Evolutionary conservation across 1,140 invertebrate genomes (phyloP).

Genomic region (Leptinotarsa defecta): DNA sequence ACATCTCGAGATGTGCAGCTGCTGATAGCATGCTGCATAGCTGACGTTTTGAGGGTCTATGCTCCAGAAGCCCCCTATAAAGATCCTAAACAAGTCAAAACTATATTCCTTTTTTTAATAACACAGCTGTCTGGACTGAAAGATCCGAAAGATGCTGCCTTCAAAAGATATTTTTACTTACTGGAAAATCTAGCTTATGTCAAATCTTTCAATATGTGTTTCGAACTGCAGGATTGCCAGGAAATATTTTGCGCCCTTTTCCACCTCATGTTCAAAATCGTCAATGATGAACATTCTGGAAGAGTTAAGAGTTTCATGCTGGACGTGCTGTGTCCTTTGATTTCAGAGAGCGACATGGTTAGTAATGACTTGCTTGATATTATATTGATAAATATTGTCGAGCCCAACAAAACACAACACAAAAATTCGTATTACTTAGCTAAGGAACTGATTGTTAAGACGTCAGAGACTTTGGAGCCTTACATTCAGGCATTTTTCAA

Average conservation of each 20-base stretch:
- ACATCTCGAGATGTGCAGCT: slow-evolving; percentile 91
- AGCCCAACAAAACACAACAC: slow-evolving; percentile 90
- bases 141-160: slow-evolving; percentile 96
- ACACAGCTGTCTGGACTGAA: slow-evolving; percentile 91
- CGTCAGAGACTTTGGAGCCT: slow-evolving; percentile 87
- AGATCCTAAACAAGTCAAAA: slow-evolving; percentile 90
- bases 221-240: slow-evolving; percentile 95
- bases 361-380: slow-evolving; percentile 93
- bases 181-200: slow-evolving; percentile 96
- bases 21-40: slow-evolving; percentile 94
- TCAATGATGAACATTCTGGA: slow-evolving; percentile 93
- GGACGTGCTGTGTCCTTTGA: slow-evolving; percentile 90
- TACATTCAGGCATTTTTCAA: slow-evolving; percentile 97
- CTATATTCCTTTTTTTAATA: slow-evolving; percentile 95
- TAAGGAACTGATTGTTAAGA: slow-evolving; percentile 89
- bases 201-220: slow-evolving; percentile 99
- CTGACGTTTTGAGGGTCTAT: slow-evolving; percentile 95
- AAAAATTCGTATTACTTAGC: slow-evolving; percentile 90
- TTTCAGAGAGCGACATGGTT: slow-evolving; percentile 93
- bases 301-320: slow-evolving; percentile 97
- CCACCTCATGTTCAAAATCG: slow-evolving; percentile 94
- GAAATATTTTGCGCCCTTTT: slow-evolving; percentile 95
- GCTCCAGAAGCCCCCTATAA: slow-evolving; percentile 98
- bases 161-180: slow-evolving; percentile 96
- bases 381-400: slow-evolving; percentile 92